These are phyloP conservation scores for Salticus scenicus DNA, from an alignment of 2,888 invertebrate species.

Conservation along the genomic window DNA sequence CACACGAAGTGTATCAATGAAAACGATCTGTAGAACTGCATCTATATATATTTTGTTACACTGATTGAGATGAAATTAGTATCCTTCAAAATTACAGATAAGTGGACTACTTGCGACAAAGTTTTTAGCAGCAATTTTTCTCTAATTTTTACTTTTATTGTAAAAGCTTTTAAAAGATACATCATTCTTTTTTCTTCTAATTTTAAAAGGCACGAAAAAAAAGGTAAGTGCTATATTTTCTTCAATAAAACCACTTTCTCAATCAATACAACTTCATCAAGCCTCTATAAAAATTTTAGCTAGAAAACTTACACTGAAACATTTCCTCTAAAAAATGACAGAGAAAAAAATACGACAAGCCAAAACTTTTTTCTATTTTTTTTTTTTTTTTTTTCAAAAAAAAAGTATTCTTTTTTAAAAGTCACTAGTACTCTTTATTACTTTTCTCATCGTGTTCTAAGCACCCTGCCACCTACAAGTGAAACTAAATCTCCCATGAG, in stretches of 20 bases:
- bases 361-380: slow-evolving; percentile 29
- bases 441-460: neutral
- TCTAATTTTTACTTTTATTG: no score
- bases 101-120: no score
- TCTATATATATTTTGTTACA: no score
- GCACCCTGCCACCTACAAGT: slow-evolving; percentile 12
- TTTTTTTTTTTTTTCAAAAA: no score
- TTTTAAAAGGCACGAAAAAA: no score
- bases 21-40: no score
- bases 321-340: neutral
- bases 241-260: neutral
- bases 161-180: no score
- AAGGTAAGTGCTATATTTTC: neutral
- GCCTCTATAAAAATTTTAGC: neutral
- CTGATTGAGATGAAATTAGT: no score
- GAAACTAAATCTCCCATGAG: slow-evolving; percentile 27
- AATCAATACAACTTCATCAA: neutral
- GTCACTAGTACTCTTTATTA: neutral
- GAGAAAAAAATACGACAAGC: neutral
- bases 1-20: no score
- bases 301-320: neutral
- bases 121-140: no score
- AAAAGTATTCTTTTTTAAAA: neutral
- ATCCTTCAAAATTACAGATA: no score
- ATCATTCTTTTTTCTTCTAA: no score